phyloP scores from a whole-genome alignment of 2,113 vertebrate genomes.

The Danionella cerebrum region DNA sequence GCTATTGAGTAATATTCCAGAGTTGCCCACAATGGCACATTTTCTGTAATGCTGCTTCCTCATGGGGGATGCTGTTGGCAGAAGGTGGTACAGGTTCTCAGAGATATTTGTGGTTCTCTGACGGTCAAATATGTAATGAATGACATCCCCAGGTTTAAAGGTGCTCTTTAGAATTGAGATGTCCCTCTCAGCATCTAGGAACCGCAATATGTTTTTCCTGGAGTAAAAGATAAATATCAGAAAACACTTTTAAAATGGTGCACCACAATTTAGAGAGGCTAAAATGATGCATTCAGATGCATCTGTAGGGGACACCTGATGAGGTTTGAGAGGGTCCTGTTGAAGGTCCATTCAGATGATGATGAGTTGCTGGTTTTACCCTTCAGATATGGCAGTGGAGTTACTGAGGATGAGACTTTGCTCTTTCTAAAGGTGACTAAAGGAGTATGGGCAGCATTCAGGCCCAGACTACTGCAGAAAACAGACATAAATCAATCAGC shows the following conservation, averaged over 20 bases:
- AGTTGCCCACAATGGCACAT: conserved; percentile 94
- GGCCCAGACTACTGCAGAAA: conserved; percentile 23
- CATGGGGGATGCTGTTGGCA: conserved; percentile 80
- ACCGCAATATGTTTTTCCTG: conserved; percentile 89
- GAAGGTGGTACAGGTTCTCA: conserved; percentile 84
- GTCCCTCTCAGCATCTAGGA: conserved; percentile 89
- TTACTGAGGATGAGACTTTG: background rate
- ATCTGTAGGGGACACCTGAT: conserved; percentile 54
- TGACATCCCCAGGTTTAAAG: conserved; percentile 83
- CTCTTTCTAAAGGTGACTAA: background rate
- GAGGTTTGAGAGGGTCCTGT: conserved; percentile 61
- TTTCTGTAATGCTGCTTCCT: conserved; percentile 81
- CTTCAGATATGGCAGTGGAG: background rate
- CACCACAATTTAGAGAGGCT: background rate
- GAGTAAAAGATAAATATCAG: background rate
- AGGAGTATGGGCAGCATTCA: conserved; percentile 35
- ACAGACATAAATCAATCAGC: background rate
- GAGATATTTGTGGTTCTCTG: conserved; percentile 94
- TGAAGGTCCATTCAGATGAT: conserved; percentile 55
- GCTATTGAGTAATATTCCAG: conserved; percentile 87
- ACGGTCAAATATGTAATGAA: conserved; percentile 92
- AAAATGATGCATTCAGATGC: background rate
- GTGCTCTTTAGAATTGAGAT: conserved; percentile 92
- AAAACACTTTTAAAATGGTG: background rate
- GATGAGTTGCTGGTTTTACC: conserved; percentile 35